Conservation (phyloP, 2,888 invertebrate genomes). For the Melinaea menophilus region DNA sequence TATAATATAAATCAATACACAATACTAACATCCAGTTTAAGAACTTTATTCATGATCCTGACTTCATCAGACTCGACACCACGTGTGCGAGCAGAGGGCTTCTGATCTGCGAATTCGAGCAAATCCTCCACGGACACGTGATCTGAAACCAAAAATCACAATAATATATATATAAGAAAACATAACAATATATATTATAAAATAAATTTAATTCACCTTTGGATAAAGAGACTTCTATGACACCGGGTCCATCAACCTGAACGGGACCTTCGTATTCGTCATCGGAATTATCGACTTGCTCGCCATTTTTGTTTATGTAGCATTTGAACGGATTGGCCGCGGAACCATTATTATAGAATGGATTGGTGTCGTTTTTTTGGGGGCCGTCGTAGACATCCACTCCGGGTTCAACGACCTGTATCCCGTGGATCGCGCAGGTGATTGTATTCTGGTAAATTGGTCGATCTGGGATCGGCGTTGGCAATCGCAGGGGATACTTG, state of each 20-base stretch:
- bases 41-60: slow-evolving; percentile 92
- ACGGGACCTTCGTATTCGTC: slow-evolving; percentile 23
- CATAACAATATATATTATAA: too few species aligned
- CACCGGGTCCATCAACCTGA: slow-evolving; percentile 34
- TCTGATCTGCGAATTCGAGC: slow-evolving; percentile 90
- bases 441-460: slow-evolving; percentile 60
- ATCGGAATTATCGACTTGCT: slow-evolving; percentile 6
- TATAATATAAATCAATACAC: not conserved
- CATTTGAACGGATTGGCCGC: slow-evolving; percentile 48
- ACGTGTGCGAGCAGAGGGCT: slow-evolving; percentile 88
- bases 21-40: slow-evolving; percentile 81
- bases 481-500: slow-evolving; percentile 55
- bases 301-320: slow-evolving; percentile 32
- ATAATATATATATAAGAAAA: not conserved
- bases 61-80: slow-evolving; percentile 95
- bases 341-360: slow-evolving; percentile 40
- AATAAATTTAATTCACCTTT: slow-evolving; percentile 43
- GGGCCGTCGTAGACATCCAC: slow-evolving; percentile 50
- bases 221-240: slow-evolving; percentile 50
- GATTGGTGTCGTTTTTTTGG: slow-evolving; percentile 45
- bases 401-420: slow-evolving; percentile 9
- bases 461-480: slow-evolving; percentile 11
- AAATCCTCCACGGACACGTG: slow-evolving; percentile 95
- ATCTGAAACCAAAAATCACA: slow-evolving; percentile 61
- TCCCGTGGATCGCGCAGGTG: slow-evolving; percentile 27